Base-by-base conservation (phyloP, 2,888 invertebrate genomes). In the Hirtodrosophila confusa region DNA sequence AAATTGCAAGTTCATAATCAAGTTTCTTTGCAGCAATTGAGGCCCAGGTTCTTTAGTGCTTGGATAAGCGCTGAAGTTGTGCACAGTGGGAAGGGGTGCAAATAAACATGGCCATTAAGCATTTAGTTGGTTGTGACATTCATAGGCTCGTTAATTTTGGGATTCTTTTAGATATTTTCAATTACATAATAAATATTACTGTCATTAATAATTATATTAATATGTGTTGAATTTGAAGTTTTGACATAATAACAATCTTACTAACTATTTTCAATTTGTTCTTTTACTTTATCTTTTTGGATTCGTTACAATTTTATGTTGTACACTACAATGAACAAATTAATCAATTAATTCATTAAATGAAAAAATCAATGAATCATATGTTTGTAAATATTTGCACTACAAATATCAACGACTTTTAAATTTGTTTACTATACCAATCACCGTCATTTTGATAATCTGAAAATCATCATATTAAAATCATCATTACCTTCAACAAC, bases 261-360 rank as follows among this genome's bases (percentile, higher is more conserved):
- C 86, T 80, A 66, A 80, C 65, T 75, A 49, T 49, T 73, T 67
- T 55, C 51, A 62, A 63, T 70, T 83, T 88, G 58, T 79, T 86
- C 76, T 79, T 80, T 86, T 82, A 62, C 70, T 75, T 84, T 79
- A 78, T 78, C 66, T 60, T 78, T 75, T 86, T 85, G 67, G 79
- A 86, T 82, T 70, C 61, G 56, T 65, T 78, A 54, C 47, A 60
- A 74, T 80, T 82, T 78, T 78, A 39, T 86, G 83, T 86, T 79
- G 53, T 71, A 76, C 73, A 61, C 69, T 44, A 62, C 70, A 70
- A 68, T 62, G 39, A 76, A 71, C 39, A 29, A 72, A 57, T 47
- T 29, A 61, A 70, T 47, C 17, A 61, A 68, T 48, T 45, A 51
- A 70, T 45, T 33, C 37, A 69, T 57, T 41, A 54, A 64, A 50